A percentile compares a stretch with the other conserved stretches of the same genome.
These are phyloP conservation scores for Drosophila burlai DNA, from an alignment of 1,140 invertebrate genomes.

Conservation along the genomic window DNA sequence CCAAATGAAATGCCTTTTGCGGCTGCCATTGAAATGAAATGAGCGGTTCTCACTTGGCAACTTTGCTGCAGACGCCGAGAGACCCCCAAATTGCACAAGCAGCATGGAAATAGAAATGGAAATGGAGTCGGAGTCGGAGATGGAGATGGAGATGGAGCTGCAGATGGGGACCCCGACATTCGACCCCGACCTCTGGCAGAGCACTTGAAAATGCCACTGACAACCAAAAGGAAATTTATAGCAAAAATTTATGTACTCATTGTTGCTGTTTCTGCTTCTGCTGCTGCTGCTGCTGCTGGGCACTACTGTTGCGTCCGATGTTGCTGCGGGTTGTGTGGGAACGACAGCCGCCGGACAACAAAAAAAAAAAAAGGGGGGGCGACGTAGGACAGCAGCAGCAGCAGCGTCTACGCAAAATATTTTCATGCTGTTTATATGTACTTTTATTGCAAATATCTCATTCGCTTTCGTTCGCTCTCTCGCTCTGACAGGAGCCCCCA, in stretches of 20 bases:
- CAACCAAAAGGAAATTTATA: slow-evolving; percentile 82
- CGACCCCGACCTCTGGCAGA: slow-evolving; percentile 42
- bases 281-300: slow-evolving; percentile 2
- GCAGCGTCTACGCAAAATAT: slow-evolving; percentile 68
- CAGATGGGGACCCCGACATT: slow-evolving; percentile 40
- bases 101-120: background rate
- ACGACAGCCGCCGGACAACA: slow-evolving; percentile 47
- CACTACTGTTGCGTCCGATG: slow-evolving; percentile 28
- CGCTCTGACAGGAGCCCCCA: slow-evolving; percentile 18
- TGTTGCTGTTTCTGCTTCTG: slow-evolving; percentile 48
- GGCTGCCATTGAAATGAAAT: slow-evolving; percentile 78
- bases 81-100: slow-evolving; percentile 1
- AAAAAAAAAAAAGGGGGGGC: no score
- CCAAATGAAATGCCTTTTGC: slow-evolving; percentile 76
- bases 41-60: slow-evolving; percentile 30
- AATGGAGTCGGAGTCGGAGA: background rate
- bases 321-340: slow-evolving; percentile 55
- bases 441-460: slow-evolving; percentile 81
- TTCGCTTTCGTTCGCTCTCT: slow-evolving; percentile 11
- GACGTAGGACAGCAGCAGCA: background rate
- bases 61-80: background rate
- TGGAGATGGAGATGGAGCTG: background rate
- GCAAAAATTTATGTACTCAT: slow-evolving; percentile 76
- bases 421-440: slow-evolving; percentile 78
- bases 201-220: slow-evolving; percentile 80